phyloP scores from a whole-genome alignment of 2,888 invertebrate genomes.

The Drosophila pseudotakahashii region DNA sequence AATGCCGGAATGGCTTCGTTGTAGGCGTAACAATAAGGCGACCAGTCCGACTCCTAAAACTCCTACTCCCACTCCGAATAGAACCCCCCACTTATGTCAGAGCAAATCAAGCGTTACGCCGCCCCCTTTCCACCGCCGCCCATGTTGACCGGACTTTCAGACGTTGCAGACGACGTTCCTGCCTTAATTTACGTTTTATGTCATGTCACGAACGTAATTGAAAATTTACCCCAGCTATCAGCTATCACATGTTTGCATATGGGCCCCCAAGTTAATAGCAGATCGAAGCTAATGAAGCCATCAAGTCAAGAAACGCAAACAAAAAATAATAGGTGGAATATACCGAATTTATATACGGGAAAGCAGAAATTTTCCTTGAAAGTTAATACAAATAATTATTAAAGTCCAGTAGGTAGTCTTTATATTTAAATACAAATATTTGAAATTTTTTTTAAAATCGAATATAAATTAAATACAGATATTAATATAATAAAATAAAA shows the following conservation, averaged over 20 bases:
- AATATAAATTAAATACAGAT: no score
- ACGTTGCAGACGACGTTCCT: conserved; percentile 44
- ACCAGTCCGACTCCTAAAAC: conserved; percentile 24
- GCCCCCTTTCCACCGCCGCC: not conserved
- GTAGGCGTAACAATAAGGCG: conserved; percentile 51
- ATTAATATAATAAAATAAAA: no score
- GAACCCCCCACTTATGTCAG: conserved; percentile 71
- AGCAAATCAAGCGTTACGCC: conserved; percentile 71
- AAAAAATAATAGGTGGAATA: not conserved
- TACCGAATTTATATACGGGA: no score
- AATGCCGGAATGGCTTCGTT: conserved; percentile 52
- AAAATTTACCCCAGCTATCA: conserved; percentile 56
- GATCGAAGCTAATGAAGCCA: conserved; percentile 42
- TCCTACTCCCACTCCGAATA: conserved; percentile 5
- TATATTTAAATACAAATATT: no score
- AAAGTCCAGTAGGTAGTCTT: no score
- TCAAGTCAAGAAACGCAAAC: not conserved
- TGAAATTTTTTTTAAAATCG: no score
- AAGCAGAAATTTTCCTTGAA: no score
- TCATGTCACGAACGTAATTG: conserved; percentile 78
- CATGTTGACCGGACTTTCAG: conserved; percentile 24
- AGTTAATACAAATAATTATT: no score
- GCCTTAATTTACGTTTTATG: conserved; percentile 78
- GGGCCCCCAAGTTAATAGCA: conserved; percentile 8
- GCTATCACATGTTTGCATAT: conserved; percentile 18